Evolutionary conservation across 30 jellyfish, hydroid and myxozoan genomes (phyloP).

Genomic region (Turritopsis rubra): DNA sequence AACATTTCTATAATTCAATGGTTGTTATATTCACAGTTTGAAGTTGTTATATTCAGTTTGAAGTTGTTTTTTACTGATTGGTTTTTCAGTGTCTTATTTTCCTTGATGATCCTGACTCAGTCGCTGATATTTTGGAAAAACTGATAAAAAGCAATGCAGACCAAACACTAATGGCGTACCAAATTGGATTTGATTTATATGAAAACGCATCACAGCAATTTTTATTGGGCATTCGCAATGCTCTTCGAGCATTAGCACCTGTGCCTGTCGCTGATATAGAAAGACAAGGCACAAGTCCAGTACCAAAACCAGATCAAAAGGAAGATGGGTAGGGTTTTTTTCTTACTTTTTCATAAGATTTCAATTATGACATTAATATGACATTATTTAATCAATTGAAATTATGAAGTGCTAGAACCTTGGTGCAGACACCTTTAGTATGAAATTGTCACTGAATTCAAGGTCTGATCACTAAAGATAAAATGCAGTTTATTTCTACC

Average conservation of each 20-base stretch:
- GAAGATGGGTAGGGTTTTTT: background rate
- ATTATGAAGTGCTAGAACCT: too few relatives aligned
- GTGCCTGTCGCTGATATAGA: conserved; percentile 55
- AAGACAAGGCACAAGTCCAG: conserved; percentile 8
- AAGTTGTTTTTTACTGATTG: background rate
- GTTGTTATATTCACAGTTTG: background rate
- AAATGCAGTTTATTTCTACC: too few relatives aligned
- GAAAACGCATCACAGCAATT: conserved; percentile 97
- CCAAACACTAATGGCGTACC: conserved; percentile 77
- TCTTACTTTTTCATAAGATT: background rate
- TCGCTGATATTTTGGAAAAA: conserved; percentile 89
- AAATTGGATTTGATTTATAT: conserved; percentile 92
- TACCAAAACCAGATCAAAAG: background rate
- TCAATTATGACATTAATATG: too few relatives aligned
- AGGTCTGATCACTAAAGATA: too few relatives aligned
- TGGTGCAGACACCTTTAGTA: too few relatives aligned
- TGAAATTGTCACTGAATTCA: too few relatives aligned
- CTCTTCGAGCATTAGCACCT: conserved; percentile 67
- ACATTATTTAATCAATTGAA: too few relatives aligned
- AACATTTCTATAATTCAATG: background rate
- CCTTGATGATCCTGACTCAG: conserved; percentile 97
- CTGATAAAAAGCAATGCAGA: conserved; percentile 73
- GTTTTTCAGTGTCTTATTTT: conserved; percentile 70
- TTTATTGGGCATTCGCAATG: conserved; percentile 59
- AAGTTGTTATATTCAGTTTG: background rate